Base-by-base conservation (phyloP, 2,113 vertebrate species). In the Alethe castanea region DNA sequence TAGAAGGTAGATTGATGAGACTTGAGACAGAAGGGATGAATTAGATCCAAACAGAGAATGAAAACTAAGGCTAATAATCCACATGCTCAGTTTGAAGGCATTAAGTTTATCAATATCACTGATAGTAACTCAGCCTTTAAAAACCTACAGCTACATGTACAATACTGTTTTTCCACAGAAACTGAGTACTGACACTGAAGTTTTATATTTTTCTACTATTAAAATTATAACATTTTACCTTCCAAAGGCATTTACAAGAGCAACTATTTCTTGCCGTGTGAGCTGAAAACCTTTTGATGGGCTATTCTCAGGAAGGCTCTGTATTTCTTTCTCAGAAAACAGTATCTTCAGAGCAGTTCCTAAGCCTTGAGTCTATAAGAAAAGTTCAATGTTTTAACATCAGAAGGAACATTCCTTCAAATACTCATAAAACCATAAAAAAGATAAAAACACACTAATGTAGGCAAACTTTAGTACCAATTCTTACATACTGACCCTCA, bases 321-420 rank as follows among this genome's bases (percentile, higher is more conserved):
- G 98, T 91, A 99, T 99, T 97, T 99, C 99, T 71, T 98, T 99
- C 97, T 99, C 99, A 12, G 99, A 99, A 96, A 99, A 99, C 48
- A 99, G 96, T 96, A 99, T 99, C 98, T 99, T 99, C 97, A 99
- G 98, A 29, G 99, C 99, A 14, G 99, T 99, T 86, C 99, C 99
- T 91, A 99, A 98, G 60, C 99, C 99, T 95, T 99, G 98, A 71
- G 98, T 99, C 99, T 99, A 77, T 54, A 93, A 94, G 72, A 92
- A 61, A 91, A 65, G 9, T 24, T 14, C 62, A 40, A 0, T 15
- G 22, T 61, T 95, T 70, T 73, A 77, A 38, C 7, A 71, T 23
- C 44, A 86, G 5, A 40, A 85, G 62, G 23, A 70, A 31, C 23
- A 66, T 23, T 59, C 38, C 28, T 56, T 47, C 11, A 8, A 47